These are phyloP conservation scores for Cyphomyrus discorhynchus DNA, from an alignment of 2,113 vertebrate species.

Conservation along the genomic window DNA sequence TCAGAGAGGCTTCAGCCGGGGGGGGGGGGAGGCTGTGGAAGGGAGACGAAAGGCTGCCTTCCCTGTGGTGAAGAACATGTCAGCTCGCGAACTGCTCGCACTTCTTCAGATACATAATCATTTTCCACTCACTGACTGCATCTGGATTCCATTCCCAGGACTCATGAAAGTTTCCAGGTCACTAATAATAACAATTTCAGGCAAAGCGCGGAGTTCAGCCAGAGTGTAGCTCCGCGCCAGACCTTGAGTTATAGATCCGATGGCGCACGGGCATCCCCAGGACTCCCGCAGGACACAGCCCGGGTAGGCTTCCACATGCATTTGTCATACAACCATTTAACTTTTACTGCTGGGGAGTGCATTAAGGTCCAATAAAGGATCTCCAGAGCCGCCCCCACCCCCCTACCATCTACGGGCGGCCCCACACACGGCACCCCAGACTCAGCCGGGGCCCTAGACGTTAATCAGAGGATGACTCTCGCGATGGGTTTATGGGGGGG, in stretches of 20 bases:
- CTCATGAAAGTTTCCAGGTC: conserved; percentile 65
- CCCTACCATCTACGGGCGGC: not conserved
- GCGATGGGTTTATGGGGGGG: not conserved
- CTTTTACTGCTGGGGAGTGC: not conserved
- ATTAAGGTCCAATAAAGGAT: not conserved
- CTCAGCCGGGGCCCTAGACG: not conserved
- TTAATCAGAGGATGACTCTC: not conserved
- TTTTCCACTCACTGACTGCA: conserved; percentile 57
- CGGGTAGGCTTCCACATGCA: not conserved
- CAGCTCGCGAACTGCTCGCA: conserved; percentile 19
- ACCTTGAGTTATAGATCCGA: not conserved
- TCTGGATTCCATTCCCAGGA: conserved; percentile 68
- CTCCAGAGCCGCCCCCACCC: not conserved
- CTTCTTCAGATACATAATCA: conserved; percentile 46
- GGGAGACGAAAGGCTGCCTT: not conserved
- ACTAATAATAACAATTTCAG: conserved; percentile 67
- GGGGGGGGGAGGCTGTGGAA: not conserved
- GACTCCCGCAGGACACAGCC: not conserved
- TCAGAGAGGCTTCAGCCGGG: not conserved
- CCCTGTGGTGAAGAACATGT: not conserved
- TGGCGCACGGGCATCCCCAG: not conserved
- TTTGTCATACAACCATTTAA: not conserved
- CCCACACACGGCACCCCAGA: not conserved
- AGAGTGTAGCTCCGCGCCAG: conserved; percentile 33
- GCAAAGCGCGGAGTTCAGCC: conserved; percentile 61